phyloP scores from a whole-genome alignment of 2,888 invertebrate species.

The Steinernema carpocapsae region DNA sequence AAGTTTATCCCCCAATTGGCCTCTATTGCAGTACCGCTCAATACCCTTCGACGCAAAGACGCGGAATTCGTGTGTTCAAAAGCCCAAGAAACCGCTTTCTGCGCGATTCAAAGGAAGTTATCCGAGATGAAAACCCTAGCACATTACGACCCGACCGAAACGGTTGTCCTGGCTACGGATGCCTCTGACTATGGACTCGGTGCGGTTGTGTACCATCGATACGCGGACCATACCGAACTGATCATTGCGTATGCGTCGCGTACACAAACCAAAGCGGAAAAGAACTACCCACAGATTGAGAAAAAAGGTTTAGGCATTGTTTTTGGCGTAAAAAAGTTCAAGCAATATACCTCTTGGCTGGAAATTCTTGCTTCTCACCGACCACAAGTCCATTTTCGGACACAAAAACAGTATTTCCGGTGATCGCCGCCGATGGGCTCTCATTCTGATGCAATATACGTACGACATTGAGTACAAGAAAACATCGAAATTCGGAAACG shows the following conservation, averaged over 20 bases:
- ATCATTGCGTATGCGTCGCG: conserved; percentile 55
- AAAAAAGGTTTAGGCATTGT: conserved; percentile 69
- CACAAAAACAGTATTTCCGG: conserved; percentile 40
- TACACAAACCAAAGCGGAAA: conserved; percentile 61
- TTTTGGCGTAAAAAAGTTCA: conserved; percentile 69
- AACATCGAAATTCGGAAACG: conserved; percentile 69
- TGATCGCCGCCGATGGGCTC: conserved; percentile 70
- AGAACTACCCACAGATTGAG: conserved; percentile 70
- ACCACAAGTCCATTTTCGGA: conserved; percentile 70
- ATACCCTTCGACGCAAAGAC: conserved; percentile 23
- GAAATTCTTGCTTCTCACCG: conserved; percentile 69
- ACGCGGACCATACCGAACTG: conserved; percentile 45
- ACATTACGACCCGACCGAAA: conserved; percentile 45
- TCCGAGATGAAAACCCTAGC: conserved; percentile 25
- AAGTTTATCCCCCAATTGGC: conserved; percentile 37
- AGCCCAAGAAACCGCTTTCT: conserved; percentile 1
- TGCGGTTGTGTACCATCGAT: conserved; percentile 56
- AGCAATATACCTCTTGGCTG: conserved; percentile 70
- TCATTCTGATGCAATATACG: conserved; percentile 69
- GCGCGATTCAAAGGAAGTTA: not conserved
- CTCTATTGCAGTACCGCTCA: conserved; percentile 36
- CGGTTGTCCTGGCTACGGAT: conserved; percentile 46
- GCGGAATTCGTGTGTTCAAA: not conserved
- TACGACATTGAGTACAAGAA: conserved; percentile 69
- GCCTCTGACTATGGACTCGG: conserved; percentile 51